Evolutionary conservation across 2,888 invertebrate species (phyloP).

Genomic region (Arge pagana): DNA sequence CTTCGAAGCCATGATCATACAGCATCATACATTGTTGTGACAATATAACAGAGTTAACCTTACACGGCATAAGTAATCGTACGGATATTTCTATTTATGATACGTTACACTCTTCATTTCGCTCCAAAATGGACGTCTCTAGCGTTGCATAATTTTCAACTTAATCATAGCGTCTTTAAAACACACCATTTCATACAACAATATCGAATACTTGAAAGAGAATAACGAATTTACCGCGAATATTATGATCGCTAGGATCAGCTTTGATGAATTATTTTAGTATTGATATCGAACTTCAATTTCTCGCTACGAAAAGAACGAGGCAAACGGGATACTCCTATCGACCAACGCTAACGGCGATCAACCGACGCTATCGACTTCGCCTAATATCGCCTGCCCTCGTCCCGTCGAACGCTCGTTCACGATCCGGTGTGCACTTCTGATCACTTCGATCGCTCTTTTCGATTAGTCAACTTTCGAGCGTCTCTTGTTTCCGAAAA

Average conservation of each 20-base stretch:
- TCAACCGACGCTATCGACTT: constrained; percentile 42
- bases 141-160: constrained; percentile 35
- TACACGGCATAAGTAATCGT: neutral
- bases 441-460: too few relatives aligned
- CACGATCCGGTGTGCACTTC: too few relatives aligned
- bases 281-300: constrained; percentile 55
- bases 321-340: constrained; percentile 42
- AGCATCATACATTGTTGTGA: constrained; percentile 22
- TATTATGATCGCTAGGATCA: constrained; percentile 43
- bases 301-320: constrained; percentile 49
- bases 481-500: too few relatives aligned
- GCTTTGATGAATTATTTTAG: constrained; percentile 46
- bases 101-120: constrained; percentile 26
- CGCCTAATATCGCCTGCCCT: constrained; percentile 21
- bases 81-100: constrained; percentile 23
- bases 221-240: constrained; percentile 46
- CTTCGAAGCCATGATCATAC: constrained; percentile 25
- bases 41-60: constrained; percentile 4
- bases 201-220: constrained; percentile 21
- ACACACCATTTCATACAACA: neutral
- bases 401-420: too few relatives aligned
- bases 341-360: constrained; percentile 42
- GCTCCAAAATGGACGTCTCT: constrained; percentile 38
- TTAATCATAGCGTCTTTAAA: neutral
- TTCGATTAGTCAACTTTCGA: too few relatives aligned